Evolutionary conservation across 2,888 invertebrate genomes (phyloP).

Genomic region (Ctenicera cuprea): DNA sequence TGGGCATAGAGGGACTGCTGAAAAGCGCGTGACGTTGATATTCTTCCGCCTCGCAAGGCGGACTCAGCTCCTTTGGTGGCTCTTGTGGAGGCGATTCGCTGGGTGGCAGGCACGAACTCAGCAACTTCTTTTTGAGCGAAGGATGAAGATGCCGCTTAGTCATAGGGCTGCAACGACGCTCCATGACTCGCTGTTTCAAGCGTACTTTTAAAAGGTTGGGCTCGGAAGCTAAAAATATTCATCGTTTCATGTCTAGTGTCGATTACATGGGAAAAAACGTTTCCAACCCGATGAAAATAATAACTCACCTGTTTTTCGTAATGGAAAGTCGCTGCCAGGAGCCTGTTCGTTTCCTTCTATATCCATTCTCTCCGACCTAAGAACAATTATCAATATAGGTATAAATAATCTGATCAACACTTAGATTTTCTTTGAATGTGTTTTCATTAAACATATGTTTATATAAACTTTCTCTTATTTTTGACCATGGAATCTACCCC

Average conservation of each 20-base stretch:
- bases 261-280: too few species aligned
- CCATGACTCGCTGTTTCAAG: conserved; percentile 95
- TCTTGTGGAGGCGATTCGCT: conserved; percentile 78
- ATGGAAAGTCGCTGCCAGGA: conserved; percentile 85
- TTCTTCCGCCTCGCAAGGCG: conserved; percentile 79
- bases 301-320: conserved; percentile 92
- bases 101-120: conserved; percentile 76
- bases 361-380: conserved; percentile 73
- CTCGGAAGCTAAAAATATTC: conserved; percentile 86
- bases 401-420: too few species aligned
- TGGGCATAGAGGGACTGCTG: conserved; percentile 97
- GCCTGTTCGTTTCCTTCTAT: conserved; percentile 76
- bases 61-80: conserved; percentile 76
- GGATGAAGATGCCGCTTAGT: conserved; percentile 87
- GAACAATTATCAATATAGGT: conserved; percentile 55
- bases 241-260: neutral
- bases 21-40: conserved; percentile 84
- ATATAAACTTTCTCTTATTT: too few species aligned
- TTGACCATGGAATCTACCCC: too few species aligned
- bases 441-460: too few species aligned
- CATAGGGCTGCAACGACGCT: conserved; percentile 94
- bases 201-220: conserved; percentile 96
- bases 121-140: conserved; percentile 83
- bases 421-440: too few species aligned
- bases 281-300: too few species aligned